These are phyloP conservation scores for Lucifuga dentata DNA, from an alignment of 2,113 vertebrate species.

Conservation along the genomic window DNA sequence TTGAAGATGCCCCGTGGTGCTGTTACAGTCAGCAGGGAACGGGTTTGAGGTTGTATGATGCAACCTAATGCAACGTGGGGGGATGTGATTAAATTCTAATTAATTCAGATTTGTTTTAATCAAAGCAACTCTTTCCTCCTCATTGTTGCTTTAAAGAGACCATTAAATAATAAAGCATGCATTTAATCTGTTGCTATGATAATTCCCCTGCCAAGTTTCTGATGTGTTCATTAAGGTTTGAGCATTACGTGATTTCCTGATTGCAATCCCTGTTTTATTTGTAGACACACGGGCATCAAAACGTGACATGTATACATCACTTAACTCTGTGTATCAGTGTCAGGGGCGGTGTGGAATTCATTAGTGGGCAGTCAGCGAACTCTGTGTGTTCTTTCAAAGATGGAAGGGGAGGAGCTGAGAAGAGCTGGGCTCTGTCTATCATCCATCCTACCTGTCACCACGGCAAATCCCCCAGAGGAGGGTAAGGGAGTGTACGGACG, in stretches of 20 bases:
- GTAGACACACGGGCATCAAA: neutral
- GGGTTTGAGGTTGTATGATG: conserved; percentile 48
- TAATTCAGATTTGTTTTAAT: conserved; percentile 76
- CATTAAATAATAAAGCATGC: conserved; percentile 69
- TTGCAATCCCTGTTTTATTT: neutral
- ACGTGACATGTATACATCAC: neutral
- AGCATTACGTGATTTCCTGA: neutral
- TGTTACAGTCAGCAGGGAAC: conserved; percentile 43
- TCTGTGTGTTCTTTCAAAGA: conserved; percentile 45
- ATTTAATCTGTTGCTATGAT: conserved; percentile 53
- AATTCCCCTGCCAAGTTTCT: conserved; percentile 22
- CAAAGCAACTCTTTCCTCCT: conserved; percentile 59
- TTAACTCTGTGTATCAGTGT: neutral
- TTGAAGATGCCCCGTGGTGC: conserved; percentile 42
- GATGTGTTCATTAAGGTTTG: conserved; percentile 47
- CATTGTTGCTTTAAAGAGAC: conserved; percentile 56
- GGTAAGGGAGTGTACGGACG: conserved; percentile 54
- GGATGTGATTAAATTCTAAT: conserved; percentile 73
- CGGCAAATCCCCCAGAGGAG: conserved; percentile 61
- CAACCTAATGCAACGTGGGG: conserved; percentile 58
- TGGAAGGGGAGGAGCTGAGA: conserved; percentile 31
- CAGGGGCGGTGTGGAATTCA: conserved; percentile 32
- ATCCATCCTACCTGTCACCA: conserved; percentile 75
- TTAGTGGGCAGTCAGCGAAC: conserved; percentile 49
- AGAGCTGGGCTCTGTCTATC: conserved; percentile 71